These are phyloP conservation scores for Acanthurus tractus DNA, from an alignment of 2,797 vertebrate species.

Conservation along the genomic window DNA sequence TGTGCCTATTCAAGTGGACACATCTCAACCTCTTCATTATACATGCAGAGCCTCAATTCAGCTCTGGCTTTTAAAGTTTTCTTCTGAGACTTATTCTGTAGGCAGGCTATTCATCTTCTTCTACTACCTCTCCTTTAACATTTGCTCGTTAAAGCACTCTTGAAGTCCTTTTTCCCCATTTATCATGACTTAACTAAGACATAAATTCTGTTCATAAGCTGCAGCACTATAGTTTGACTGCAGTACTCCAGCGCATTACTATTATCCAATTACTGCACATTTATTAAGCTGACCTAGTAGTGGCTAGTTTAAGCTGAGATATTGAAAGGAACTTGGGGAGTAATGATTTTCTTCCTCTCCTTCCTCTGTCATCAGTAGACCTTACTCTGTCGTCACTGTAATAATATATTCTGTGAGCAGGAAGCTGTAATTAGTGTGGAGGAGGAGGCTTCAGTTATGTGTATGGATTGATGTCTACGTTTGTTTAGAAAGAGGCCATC, in stretches of 20 bases:
- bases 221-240: conserved; percentile 47
- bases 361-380: conserved; percentile 45
- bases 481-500: too few species aligned
- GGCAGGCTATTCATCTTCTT: conserved; percentile 20
- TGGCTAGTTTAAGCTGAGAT: conserved; percentile 63
- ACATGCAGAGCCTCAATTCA: conserved; percentile 5
- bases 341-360: conserved; percentile 71
- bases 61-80: not conserved
- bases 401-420: conserved; percentile 69
- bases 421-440: conserved; percentile 79
- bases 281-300: conserved; percentile 74
- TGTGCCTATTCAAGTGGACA: not conserved
- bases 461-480: conserved; percentile 69
- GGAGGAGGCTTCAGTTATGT: conserved; percentile 65
- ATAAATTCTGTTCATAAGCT: conserved; percentile 45
- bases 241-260: conserved; percentile 52
- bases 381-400: conserved; percentile 53
- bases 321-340: conserved; percentile 70
- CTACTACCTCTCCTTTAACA: conserved; percentile 3
- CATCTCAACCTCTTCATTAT: conserved; percentile 16
- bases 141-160: conserved; percentile 33
- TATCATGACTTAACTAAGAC: conserved; percentile 6
- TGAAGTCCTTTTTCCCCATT: conserved; percentile 20
- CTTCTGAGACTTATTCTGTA: not conserved
- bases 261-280: conserved; percentile 67